phyloP scores from a whole-genome alignment of 2,797 vertebrate genomes.

The Pantherophis alleghaniensis region DNA sequence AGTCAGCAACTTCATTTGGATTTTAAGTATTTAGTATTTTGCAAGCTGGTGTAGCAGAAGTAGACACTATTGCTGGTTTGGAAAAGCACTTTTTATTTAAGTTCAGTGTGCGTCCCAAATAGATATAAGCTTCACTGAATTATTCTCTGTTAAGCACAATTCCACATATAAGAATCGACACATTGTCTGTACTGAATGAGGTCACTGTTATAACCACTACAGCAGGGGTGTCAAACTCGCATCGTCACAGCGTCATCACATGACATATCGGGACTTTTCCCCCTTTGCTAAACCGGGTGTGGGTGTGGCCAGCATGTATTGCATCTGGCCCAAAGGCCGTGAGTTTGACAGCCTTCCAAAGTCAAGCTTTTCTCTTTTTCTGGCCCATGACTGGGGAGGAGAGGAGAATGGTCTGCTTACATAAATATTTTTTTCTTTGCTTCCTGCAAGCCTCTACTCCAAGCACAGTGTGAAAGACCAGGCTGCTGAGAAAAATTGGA shows the following conservation, averaged over 20 bases:
- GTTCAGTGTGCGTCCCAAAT: neutral
- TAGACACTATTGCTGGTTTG: neutral
- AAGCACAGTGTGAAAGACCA: neutral
- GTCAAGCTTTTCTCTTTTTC: neutral
- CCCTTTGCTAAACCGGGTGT: too few relatives aligned
- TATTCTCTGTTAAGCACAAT: neutral
- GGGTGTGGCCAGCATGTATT: too few relatives aligned
- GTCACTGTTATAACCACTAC: neutral
- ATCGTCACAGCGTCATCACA: accelerated
- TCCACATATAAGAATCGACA: neutral
- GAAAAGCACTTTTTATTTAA: neutral
- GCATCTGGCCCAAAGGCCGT: too few relatives aligned
- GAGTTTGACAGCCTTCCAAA: neutral
- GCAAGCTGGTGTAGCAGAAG: neutral
- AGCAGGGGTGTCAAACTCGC: neutral
- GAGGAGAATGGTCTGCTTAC: neutral
- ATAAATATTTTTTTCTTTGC: neutral
- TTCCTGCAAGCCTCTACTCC: neutral
- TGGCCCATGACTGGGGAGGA: neutral
- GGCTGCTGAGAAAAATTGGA: neutral
- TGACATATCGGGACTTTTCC: too few relatives aligned
- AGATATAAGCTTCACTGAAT: neutral
- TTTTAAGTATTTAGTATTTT: neutral
- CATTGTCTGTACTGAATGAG: neutral
- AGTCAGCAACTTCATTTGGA: neutral